A percentile compares a stretch with the other conserved stretches of the same genome.
Evolutionary conservation across 30 jellyfish, hydroid and myxozoan species (phyloP).

Genomic region (Rhopilema esculentum): DNA sequence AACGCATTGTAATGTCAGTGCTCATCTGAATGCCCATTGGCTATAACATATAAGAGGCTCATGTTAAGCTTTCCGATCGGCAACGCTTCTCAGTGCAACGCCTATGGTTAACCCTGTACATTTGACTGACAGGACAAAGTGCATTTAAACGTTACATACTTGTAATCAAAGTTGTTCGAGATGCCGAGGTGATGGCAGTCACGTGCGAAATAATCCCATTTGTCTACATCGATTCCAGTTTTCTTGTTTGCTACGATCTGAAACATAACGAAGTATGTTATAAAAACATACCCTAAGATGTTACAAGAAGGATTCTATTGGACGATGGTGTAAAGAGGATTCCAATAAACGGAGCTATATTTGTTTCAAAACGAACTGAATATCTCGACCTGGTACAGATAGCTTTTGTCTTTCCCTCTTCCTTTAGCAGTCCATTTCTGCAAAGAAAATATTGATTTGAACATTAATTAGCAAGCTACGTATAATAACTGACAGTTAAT

Average conservation of each 20-base stretch:
- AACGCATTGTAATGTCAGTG: too few species aligned
- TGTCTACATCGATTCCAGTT: slow-evolving; percentile 96
- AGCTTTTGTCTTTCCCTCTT: slow-evolving; percentile 66
- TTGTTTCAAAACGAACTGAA: not conserved
- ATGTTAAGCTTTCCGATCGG: too few species aligned
- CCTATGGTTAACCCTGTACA: too few species aligned
- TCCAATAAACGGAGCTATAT: not conserved
- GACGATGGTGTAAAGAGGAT: not conserved
- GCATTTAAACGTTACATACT: slow-evolving; percentile 32
- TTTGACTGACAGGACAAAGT: not conserved
- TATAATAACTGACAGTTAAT: not conserved
- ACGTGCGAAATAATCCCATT: slow-evolving; percentile 94
- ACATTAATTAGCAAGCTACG: not conserved
- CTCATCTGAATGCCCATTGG: too few species aligned
- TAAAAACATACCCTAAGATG: too few species aligned
- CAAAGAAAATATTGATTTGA: not conserved
- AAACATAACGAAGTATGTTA: not conserved
- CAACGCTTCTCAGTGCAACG: too few species aligned
- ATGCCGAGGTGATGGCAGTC: slow-evolving; percentile 90
- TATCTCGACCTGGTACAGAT: slow-evolving; percentile 59
- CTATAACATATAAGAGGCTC: too few species aligned
- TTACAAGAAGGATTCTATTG: too few species aligned
- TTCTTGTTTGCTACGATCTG: slow-evolving; percentile 93
- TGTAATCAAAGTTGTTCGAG: slow-evolving; percentile 80
- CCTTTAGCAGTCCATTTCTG: slow-evolving; percentile 67